Evolutionary conservation across 2,888 invertebrate species (phyloP), one percentile per base, ranked within the genome.

Genomic region (Melinopterus prodromus): DNA sequence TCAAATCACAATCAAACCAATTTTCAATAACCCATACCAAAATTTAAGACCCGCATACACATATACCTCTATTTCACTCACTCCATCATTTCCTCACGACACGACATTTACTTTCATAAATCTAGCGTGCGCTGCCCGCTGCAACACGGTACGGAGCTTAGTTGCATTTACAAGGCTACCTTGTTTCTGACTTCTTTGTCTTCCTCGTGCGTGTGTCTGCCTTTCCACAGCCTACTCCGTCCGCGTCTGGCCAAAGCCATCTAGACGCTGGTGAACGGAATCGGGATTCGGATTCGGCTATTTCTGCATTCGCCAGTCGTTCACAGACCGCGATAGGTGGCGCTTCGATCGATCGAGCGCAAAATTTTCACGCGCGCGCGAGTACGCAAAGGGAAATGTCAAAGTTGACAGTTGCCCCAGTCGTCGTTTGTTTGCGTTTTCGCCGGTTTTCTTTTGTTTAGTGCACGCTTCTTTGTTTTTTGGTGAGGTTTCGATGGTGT

Each of bases 391-490:
- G 53, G 53, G 53, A 53, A 53, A 53, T 53, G 53, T 53, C 53
- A 53, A 53, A 53, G 3, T 7, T 53, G 53, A 53, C 53, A 53
- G 53, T 53, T 53, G 53, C 53, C 53, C 53, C 53, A 9, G 53
- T 53, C 12, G 53, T 53, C 53, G 53, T 53, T 6, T 12, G 53
- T 53, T 53, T 53, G 2, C 53, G 53, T 53, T 53, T 53, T 53
- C 53, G 53, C 53, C 53, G 53, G 53, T 53, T 53, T 53, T 53
- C 53, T 53, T 53, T 53, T 53, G 53, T 53, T 53, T 53, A 53
- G 53, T 53, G 53, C 53, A 12, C 1, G 53, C 5, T 12, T 53
- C 26, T 26, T 26, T 26, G 26, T 53, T 53, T 53, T 53, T 53
- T 53, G 53, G 53, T 53, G 53, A 4, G 7, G 2, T 53, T 53